These are phyloP conservation scores for Melitaea athalia DNA, from an alignment of 2,888 invertebrate genomes.

Conservation along the genomic window DNA sequence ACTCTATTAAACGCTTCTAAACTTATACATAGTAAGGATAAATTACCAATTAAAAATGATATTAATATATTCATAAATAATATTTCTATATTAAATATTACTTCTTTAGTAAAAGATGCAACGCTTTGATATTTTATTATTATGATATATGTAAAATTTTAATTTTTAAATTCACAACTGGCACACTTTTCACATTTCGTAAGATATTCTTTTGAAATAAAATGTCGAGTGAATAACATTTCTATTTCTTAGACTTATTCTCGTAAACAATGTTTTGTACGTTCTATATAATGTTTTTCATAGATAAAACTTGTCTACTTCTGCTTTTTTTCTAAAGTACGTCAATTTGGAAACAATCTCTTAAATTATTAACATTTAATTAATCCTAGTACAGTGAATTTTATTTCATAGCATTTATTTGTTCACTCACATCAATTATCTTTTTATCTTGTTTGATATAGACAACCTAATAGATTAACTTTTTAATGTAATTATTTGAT, in stretches of 20 bases:
- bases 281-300: constrained; percentile 28
- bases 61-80: neutral
- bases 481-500: no score
- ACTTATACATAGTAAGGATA: neutral
- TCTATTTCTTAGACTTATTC: constrained; percentile 6
- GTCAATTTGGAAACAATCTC: constrained; percentile 32
- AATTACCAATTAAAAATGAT: neutral
- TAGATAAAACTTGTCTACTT: constrained; percentile 32
- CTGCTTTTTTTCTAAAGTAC: constrained; percentile 25
- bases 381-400: neutral
- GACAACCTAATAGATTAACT: no score
- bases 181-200: neutral
- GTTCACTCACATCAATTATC: no score
- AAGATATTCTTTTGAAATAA: constrained; percentile 8
- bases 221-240: constrained; percentile 8
- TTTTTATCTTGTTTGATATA: no score
- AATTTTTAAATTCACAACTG: neutral
- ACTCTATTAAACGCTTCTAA: constrained; percentile 57
- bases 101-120: neutral
- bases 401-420: no score
- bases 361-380: constrained; percentile 17
- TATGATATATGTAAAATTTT: neutral
- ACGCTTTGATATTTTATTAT: neutral
- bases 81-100: no score
- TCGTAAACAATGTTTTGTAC: neutral